These are phyloP conservation scores for Anguilla obscura DNA, from an alignment of 2,797 vertebrate genomes.

Conservation along the genomic window DNA sequence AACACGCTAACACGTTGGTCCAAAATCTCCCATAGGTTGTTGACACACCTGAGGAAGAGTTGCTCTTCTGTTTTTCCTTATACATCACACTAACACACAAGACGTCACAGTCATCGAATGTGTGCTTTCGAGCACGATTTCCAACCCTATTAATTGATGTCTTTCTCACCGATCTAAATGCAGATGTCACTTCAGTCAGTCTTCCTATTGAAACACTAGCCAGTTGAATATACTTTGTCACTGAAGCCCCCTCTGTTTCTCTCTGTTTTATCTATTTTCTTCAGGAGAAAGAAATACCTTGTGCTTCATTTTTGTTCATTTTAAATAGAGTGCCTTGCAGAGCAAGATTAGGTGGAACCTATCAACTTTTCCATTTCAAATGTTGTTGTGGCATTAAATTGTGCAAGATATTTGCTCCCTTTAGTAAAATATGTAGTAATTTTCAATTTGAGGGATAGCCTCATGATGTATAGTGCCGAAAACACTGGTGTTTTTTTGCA, in stretches of 20 bases:
- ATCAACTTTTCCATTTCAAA: background rate
- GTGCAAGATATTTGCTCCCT: background rate
- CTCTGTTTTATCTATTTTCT: background rate
- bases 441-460: background rate
- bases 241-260: background rate
- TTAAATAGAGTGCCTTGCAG: background rate
- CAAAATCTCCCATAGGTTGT: no score
- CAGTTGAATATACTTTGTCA: no score
- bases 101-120: no score
- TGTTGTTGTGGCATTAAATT: background rate
- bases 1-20: no score
- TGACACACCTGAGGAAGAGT: no score
- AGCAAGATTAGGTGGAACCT: background rate
- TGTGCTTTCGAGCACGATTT: no score
- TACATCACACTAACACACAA: no score
- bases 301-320: background rate
- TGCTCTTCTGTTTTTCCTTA: no score
- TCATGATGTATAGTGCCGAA: background rate
- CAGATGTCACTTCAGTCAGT: no score
- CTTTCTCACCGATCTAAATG: no score
- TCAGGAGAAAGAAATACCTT: background rate
- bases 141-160: no score
- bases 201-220: no score
- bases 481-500: background rate
- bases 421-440: slow-evolving; percentile 8